phyloP scores from a whole-genome alignment of 2,797 vertebrate genomes.

The Australoheros facetus region DNA sequence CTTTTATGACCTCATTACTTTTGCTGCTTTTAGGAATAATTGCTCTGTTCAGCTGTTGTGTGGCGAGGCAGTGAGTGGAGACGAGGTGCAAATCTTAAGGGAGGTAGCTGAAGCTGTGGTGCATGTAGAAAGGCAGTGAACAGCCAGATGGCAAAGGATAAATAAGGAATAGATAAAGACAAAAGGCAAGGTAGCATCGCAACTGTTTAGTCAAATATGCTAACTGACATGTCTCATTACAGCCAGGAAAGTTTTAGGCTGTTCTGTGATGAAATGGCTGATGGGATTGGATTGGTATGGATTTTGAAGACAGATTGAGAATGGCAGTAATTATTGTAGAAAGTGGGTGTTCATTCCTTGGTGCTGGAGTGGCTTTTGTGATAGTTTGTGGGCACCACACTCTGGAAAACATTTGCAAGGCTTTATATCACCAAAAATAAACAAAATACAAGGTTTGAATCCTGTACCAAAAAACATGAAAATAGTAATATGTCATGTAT shows the following conservation, averaged over 20 bases:
- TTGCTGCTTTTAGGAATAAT: not conserved
- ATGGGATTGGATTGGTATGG: conserved; percentile 13
- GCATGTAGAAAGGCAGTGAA: conserved; percentile 15
- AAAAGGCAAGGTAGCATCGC: conserved; percentile 20
- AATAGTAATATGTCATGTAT: not conserved
- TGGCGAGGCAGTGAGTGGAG: conserved; percentile 18
- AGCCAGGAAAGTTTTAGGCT: conserved; percentile 11
- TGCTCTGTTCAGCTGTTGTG: conserved; percentile 12
- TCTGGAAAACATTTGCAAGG: not conserved
- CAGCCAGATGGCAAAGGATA: conserved; percentile 53
- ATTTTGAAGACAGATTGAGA: conserved; percentile 28
- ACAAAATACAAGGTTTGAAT: conserved; percentile 1
- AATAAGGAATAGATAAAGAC: conserved; percentile 42
- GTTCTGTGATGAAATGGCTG: conserved; percentile 5
- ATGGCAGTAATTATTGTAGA: conserved; percentile 19
- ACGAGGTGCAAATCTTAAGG: conserved; percentile 24
- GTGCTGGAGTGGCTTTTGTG: conserved; percentile 14
- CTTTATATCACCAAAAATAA: not conserved
- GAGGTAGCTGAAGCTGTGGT: conserved; percentile 25
- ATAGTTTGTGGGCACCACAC: conserved; percentile 3
- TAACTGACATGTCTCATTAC: conserved; percentile 15
- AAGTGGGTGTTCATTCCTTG: conserved; percentile 3
- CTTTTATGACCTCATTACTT: conserved; percentile 7
- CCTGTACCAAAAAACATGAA: conserved; percentile 4
- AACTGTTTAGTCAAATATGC: conserved; percentile 29